phyloP scores from a whole-genome alignment of 2,888 invertebrate genomes.

The Strigamia transsilvanica region DNA sequence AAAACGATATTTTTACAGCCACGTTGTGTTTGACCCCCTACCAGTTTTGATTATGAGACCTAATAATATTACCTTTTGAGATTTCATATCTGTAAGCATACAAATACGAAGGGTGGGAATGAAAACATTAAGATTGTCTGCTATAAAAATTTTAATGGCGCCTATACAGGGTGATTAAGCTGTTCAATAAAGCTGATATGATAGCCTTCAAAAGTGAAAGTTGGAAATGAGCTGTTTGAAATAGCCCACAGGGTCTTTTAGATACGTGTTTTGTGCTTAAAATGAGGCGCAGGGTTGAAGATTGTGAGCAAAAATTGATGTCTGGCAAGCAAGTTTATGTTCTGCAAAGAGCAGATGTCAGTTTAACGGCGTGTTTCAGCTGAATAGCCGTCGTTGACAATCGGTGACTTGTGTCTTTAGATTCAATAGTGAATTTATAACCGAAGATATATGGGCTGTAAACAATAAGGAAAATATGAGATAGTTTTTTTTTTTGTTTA shows the following conservation, averaged over 20 bases:
- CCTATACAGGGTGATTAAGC: conserved; percentile 1
- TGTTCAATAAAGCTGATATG: conserved; percentile 13
- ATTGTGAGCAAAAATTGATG: not conserved
- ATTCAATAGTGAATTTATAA: conserved; percentile 37
- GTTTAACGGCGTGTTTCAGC: conserved; percentile 14
- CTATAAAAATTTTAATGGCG: conserved; percentile 36
- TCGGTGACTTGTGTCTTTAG: conserved; percentile 6
- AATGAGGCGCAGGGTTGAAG: not conserved
- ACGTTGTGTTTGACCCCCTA: conserved; percentile 2
- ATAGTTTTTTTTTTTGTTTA: not conserved
- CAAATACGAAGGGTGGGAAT: conserved; percentile 19
- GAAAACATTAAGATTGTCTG: conserved; percentile 17
- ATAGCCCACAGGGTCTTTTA: not conserved
- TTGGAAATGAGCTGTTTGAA: conserved; percentile 22
- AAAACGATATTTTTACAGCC: conserved; percentile 14
- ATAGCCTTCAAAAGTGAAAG: conserved; percentile 18
- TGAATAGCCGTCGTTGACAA: conserved; percentile 27
- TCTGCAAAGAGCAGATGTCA: conserved; percentile 12
- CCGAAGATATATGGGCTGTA: conserved; percentile 22
- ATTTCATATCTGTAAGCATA: not conserved
- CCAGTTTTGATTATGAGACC: conserved; percentile 32
- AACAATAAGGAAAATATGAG: conserved; percentile 28
- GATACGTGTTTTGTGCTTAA: conserved; percentile 5
- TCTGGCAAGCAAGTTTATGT: not conserved
- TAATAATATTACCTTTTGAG: conserved; percentile 14